Percentiles rank a stretch among this genome's conserved stretches.
Evolutionary conservation across 2,113 vertebrate species (phyloP).

Genomic region (Ifrita kowaldi): DNA sequence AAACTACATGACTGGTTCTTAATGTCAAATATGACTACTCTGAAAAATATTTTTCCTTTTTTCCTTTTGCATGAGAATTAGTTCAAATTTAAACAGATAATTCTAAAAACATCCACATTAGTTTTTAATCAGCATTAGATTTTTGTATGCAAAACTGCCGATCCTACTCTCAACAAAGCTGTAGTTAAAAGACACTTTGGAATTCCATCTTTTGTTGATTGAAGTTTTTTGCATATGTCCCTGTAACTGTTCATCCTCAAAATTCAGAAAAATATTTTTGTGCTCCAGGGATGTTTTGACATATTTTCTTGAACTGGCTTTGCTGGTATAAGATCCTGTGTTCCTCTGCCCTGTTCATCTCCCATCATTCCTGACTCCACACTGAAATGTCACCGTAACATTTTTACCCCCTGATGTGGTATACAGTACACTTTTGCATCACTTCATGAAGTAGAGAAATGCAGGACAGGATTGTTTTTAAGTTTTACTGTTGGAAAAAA

Average conservation of each 20-base stretch:
- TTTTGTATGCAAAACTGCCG: background rate
- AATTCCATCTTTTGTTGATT: background rate
- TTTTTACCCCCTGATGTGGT: background rate
- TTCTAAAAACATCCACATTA: background rate
- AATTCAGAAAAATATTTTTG: background rate
- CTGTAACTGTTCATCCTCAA: background rate
- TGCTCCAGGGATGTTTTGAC: background rate
- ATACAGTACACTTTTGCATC: background rate
- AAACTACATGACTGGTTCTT: background rate
- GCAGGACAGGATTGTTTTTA: background rate
- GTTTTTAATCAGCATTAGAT: background rate
- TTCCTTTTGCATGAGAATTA: background rate
- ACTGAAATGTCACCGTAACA: background rate
- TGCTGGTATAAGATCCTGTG: background rate
- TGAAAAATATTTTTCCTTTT: background rate
- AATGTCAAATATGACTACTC: background rate
- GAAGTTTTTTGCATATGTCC: background rate
- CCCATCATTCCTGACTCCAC: background rate
- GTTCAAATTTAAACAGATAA: background rate
- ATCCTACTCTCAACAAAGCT: background rate
- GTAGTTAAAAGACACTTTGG: background rate
- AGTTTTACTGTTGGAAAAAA: background rate
- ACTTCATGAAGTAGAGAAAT: background rate
- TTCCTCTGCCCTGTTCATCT: background rate
- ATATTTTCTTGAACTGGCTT: background rate